A percentile compares a stretch with the other conserved stretches of the same genome.
These are phyloP conservation scores for Hycleus phaleratus DNA, from an alignment of 1,140 invertebrate genomes.

Conservation along the genomic window DNA sequence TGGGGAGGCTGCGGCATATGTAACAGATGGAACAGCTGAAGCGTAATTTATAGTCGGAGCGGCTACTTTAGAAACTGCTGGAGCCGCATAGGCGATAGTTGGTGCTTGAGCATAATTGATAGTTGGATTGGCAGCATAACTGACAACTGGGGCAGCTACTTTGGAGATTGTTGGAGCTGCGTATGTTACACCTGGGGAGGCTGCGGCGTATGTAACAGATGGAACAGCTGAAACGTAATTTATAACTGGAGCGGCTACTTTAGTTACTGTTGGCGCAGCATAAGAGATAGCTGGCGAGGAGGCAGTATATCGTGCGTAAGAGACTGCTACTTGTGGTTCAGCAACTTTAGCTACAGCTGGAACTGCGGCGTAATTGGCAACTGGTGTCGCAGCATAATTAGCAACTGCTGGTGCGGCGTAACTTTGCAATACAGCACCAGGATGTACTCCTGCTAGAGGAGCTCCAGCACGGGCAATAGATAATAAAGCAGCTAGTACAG, in stretches of 20 bases:
- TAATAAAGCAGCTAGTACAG: too few relatives aligned
- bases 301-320: slow-evolving; percentile 33
- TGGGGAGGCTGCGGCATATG: too few relatives aligned
- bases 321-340: slow-evolving; percentile 18
- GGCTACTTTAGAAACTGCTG: slow-evolving; percentile 17
- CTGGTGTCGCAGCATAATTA: slow-evolving; percentile 27
- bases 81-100: slow-evolving; percentile 29
- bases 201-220: too few relatives aligned
- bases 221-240: slow-evolving; percentile 24
- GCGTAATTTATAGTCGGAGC: slow-evolving; percentile 35
- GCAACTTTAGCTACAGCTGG: slow-evolving; percentile 19
- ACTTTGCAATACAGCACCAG: not conserved
- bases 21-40: not conserved
- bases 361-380: slow-evolving; percentile 7
- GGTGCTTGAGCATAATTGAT: slow-evolving; percentile 13
- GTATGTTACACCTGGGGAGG: too few relatives aligned
- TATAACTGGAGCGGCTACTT: slow-evolving; percentile 28
- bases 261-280: slow-evolving; percentile 24
- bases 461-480: too few relatives aligned
- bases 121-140: slow-evolving; percentile 27
- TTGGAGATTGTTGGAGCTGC: slow-evolving; percentile 21
- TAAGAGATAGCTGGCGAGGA: slow-evolving; percentile 28
- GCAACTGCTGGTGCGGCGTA: slow-evolving; percentile 16
- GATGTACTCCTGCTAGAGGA: too few relatives aligned
- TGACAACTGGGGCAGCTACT: slow-evolving; percentile 28